These are phyloP conservation scores for Brachyhypopomus occidentalis DNA, from an alignment of 2,113 vertebrate genomes.

Conservation along the genomic window DNA sequence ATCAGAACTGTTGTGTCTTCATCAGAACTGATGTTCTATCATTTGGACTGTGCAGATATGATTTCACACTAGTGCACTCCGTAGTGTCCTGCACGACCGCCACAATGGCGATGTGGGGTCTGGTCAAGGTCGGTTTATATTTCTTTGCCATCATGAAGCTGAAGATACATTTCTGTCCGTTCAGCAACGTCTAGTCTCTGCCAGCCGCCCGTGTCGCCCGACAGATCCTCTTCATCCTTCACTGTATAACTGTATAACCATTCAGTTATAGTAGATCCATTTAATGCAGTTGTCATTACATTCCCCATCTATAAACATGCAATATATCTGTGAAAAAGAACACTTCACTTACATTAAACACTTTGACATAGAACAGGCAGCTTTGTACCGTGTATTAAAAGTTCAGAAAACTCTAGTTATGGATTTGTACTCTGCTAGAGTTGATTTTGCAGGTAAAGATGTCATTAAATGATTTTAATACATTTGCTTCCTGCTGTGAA, in stretches of 20 bases:
- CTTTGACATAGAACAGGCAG: neutral
- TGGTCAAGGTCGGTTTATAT: conserved; percentile 22
- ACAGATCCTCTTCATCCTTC: neutral
- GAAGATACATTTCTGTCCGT: conserved; percentile 7
- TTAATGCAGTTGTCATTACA: neutral
- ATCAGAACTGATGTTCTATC: conserved; percentile 1
- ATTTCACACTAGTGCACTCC: neutral
- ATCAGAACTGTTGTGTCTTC: conserved; percentile 23
- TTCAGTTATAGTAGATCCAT: neutral
- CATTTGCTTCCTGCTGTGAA: neutral
- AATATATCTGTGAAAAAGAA: neutral
- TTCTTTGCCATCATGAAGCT: neutral
- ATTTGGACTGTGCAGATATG: neutral
- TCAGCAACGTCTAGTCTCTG: neutral
- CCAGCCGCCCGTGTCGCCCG: neutral
- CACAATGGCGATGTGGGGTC: conserved; percentile 9
- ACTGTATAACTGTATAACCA: neutral
- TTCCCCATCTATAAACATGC: neutral
- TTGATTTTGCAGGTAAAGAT: neutral
- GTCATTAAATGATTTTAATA: conserved; percentile 13
- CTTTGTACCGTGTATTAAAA: neutral
- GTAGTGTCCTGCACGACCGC: neutral
- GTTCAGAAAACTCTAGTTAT: neutral
- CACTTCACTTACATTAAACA: neutral
- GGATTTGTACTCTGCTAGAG: neutral